Evolutionary conservation across 2,113 vertebrate genomes (phyloP).

Genomic region (Menura novaehollandiae): DNA sequence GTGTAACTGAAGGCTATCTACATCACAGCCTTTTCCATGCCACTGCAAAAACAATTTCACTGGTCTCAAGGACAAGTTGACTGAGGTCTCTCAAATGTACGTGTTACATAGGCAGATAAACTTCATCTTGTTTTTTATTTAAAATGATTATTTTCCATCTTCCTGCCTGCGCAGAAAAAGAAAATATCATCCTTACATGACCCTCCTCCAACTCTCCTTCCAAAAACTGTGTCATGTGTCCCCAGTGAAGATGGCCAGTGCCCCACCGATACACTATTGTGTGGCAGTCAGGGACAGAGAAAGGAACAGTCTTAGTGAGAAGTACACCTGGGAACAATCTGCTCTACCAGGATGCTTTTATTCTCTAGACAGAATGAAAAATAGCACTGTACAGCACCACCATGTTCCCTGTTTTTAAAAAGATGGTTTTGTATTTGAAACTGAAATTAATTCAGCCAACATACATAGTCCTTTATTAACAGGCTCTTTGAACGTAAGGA

Average conservation of each 20-base stretch:
- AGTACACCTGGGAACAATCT: background rate
- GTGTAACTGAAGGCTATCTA: background rate
- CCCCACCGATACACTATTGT: rapidly evolving
- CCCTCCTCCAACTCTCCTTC: background rate
- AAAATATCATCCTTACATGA: background rate
- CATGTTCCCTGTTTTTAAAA: background rate
- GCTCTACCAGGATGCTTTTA: background rate
- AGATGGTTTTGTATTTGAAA: background rate
- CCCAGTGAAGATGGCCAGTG: background rate
- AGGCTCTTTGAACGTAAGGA: background rate
- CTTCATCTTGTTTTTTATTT: background rate
- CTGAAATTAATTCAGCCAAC: background rate
- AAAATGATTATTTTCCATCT: background rate
- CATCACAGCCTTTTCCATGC: background rate
- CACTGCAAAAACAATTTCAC: background rate
- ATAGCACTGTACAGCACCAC: background rate
- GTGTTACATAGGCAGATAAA: background rate
- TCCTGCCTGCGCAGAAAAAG: background rate
- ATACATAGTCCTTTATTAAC: background rate
- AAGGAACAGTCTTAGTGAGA: background rate
- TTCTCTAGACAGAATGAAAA: background rate
- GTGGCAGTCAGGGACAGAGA: background rate
- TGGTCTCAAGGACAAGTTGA: background rate
- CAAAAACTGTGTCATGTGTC: background rate
- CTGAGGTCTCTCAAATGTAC: background rate